Percentiles rank a stretch among this genome's conserved stretches.
Conservation (phyloP, 2,888 invertebrate species). For the Stegophylla sp. region DNA sequence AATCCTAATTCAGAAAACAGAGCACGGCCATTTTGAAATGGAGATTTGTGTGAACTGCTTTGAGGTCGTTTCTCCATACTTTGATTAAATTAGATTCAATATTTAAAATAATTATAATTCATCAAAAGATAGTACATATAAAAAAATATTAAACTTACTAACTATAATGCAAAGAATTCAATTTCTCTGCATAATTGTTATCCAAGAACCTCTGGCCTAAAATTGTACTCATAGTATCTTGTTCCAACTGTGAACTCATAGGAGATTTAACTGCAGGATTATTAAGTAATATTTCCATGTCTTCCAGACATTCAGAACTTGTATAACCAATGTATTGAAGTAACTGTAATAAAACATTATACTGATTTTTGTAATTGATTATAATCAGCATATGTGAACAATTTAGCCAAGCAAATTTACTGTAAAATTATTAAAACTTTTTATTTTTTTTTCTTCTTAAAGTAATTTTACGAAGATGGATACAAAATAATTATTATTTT, state of each 20-base stretch:
- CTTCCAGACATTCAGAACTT: slow-evolving; percentile 84
- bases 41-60: slow-evolving; percentile 64
- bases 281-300: slow-evolving; percentile 76
- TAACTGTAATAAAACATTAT: slow-evolving; percentile 71
- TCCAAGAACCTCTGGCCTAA: slow-evolving; percentile 86
- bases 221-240: slow-evolving; percentile 83
- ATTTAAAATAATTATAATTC: too few species aligned
- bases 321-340: slow-evolving; percentile 89
- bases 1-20: slow-evolving; percentile 91
- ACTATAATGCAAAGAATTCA: not conserved
- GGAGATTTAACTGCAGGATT: slow-evolving; percentile 77
- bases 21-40: slow-evolving; percentile 85
- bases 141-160: not conserved
- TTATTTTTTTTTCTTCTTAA: too few species aligned
- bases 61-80: slow-evolving; percentile 57
- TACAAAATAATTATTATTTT: too few species aligned
- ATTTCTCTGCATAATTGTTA: slow-evolving; percentile 71
- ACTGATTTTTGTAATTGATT: too few species aligned
- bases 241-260: slow-evolving; percentile 78
- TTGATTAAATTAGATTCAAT: not conserved
- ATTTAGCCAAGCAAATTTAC: too few species aligned
- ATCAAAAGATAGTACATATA: too few species aligned
- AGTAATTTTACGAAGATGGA: too few species aligned
- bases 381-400: too few species aligned
- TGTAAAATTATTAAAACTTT: too few species aligned